A percentile compares a stretch with the other conserved stretches of the same genome.
Conservation (phyloP, 2,888 invertebrate species). For the Pterostichus madidus region DNA sequence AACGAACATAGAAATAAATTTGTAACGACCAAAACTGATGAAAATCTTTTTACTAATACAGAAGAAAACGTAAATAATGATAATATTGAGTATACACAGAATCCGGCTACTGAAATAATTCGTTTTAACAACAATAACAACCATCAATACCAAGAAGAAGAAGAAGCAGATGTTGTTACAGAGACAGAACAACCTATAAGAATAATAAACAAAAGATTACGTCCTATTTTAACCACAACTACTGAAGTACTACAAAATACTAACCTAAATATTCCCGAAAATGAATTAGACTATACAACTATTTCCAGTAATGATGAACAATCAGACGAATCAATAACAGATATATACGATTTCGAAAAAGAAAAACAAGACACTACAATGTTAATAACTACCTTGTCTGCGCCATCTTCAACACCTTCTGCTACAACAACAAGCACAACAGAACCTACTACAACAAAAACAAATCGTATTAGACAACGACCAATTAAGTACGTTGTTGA, state of each 20-base stretch:
- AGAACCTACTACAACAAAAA: constrained; percentile 70
- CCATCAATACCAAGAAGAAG: constrained; percentile 23
- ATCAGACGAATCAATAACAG: constrained; percentile 68
- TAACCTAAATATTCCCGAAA: constrained; percentile 72
- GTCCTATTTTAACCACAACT: constrained; percentile 64
- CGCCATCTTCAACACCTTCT: constrained; percentile 75
- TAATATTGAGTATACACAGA: too few species aligned
- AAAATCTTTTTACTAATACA: too few species aligned
- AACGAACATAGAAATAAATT: neutral
- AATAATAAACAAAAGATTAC: constrained; percentile 63
- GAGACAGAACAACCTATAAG: constrained; percentile 65
- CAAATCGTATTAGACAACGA: constrained; percentile 74
- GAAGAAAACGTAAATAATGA: neutral
- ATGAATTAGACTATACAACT: constrained; percentile 74
- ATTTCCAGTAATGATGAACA: constrained; percentile 34
- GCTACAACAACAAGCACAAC: constrained; percentile 72
- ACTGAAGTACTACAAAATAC: constrained; percentile 68
- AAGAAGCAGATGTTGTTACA: constrained; percentile 24
- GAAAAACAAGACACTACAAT: constrained; percentile 70
- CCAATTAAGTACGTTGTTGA: constrained; percentile 80
- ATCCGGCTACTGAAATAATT: neutral
- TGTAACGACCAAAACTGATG: too few species aligned
- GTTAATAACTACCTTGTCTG: constrained; percentile 70
- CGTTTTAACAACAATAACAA: too few species aligned
- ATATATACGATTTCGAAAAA: constrained; percentile 67